phyloP scores from a whole-genome alignment of 2,888 invertebrate species.

The Anorthoa munda region DNA sequence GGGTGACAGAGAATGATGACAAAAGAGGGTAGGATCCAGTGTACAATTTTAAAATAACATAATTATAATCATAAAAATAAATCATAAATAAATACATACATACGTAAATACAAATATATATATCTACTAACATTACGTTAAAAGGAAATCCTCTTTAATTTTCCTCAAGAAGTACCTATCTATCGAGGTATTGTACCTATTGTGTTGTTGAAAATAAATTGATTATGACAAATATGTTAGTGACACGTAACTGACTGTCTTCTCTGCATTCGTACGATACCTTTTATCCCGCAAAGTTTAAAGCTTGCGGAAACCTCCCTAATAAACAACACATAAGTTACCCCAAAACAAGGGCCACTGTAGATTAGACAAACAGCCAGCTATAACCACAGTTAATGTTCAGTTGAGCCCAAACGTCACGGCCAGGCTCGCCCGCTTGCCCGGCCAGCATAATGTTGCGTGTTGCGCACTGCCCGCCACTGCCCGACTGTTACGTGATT shows the following conservation, averaged over 20 bases:
- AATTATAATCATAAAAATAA: too few relatives aligned
- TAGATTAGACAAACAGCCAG: conserved; percentile 3
- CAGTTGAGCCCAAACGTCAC: conserved; percentile 41
- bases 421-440: conserved; percentile 20
- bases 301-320: neutral
- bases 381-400: conserved; percentile 7
- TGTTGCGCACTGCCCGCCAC: conserved; percentile 28
- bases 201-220: neutral
- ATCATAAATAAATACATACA: too few relatives aligned
- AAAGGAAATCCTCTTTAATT: too few relatives aligned
- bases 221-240: neutral
- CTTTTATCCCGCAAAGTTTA: neutral
- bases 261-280: too few relatives aligned
- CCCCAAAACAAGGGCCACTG: conserved; percentile 5
- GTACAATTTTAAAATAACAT: too few relatives aligned
- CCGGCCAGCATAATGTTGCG: conserved; percentile 21
- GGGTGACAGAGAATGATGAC: too few relatives aligned
- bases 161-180: too few relatives aligned
- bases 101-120: too few relatives aligned
- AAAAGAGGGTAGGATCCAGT: too few relatives aligned
- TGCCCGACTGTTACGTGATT: conserved; percentile 45
- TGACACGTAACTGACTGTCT: too few relatives aligned
- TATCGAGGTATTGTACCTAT: too few relatives aligned
- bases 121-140: too few relatives aligned
- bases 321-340: neutral